phyloP scores from a whole-genome alignment of 2,888 invertebrate species.

The Aelia acuminata region DNA sequence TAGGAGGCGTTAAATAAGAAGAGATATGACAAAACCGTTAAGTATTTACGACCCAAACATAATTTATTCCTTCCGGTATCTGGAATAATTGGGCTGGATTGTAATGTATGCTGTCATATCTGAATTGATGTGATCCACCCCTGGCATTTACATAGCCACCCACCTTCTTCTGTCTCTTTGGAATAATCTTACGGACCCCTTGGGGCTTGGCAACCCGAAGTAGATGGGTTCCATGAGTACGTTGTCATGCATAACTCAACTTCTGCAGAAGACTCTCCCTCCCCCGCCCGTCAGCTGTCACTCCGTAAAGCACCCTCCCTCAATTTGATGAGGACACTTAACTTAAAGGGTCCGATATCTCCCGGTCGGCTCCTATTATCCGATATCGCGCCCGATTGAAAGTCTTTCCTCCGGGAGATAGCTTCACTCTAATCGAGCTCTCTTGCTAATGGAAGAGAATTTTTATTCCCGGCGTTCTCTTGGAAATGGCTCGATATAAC shows the following conservation, averaged over 20 bases:
- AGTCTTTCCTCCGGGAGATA: background rate
- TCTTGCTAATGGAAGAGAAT: constrained; percentile 8
- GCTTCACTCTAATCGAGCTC: background rate
- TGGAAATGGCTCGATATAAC: constrained; percentile 4
- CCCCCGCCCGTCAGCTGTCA: background rate
- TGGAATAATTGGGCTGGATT: background rate
- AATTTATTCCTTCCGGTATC: background rate
- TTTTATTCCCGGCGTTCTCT: constrained; percentile 36
- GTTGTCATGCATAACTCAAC: constrained; percentile 19
- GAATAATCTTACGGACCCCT: background rate
- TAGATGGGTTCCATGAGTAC: background rate
- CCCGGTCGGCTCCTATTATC: background rate
- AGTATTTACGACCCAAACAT: background rate
- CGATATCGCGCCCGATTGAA: background rate
- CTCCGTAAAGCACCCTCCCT: background rate
- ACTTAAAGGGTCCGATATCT: background rate
- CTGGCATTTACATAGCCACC: background rate
- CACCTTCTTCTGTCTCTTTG: background rate
- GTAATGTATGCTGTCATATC: background rate
- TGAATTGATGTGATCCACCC: background rate
- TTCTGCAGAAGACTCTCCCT: background rate
- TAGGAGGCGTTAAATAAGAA: background rate
- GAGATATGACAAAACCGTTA: background rate
- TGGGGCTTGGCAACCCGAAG: background rate
- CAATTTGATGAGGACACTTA: constrained; percentile 8